These are phyloP conservation scores for Gobiocypris rarus DNA, from an alignment of 2,113 vertebrate genomes.

Conservation along the genomic window DNA sequence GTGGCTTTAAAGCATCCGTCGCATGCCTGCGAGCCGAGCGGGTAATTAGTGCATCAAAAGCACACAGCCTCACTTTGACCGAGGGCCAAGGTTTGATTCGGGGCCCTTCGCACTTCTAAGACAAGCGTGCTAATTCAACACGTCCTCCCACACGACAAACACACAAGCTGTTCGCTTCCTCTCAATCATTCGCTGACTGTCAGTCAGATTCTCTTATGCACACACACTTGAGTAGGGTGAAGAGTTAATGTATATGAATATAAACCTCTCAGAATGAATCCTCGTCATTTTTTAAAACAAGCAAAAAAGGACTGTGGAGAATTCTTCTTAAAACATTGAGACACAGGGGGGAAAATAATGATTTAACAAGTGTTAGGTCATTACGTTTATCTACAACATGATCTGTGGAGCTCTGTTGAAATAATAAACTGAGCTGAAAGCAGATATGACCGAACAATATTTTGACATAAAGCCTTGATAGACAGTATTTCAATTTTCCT, in stretches of 20 bases:
- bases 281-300: slow-evolving; percentile 17
- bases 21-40: slow-evolving; percentile 64
- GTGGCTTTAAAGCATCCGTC: slow-evolving; percentile 64
- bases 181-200: background rate
- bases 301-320: background rate
- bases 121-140: slow-evolving; percentile 73
- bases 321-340: slow-evolving; percentile 10
- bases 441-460: slow-evolving; percentile 16
- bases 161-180: background rate
- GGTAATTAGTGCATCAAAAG: slow-evolving; percentile 69
- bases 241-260: background rate
- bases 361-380: slow-evolving; percentile 33
- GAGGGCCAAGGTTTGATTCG: slow-evolving; percentile 61
- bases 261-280: slow-evolving; percentile 24
- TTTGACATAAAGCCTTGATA: background rate
- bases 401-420: slow-evolving; percentile 12
- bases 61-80: slow-evolving; percentile 64
- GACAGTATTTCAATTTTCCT: background rate
- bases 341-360: background rate
- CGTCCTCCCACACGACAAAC: slow-evolving; percentile 57
- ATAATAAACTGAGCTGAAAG: slow-evolving; percentile 28
- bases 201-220: background rate
- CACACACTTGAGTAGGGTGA: background rate
- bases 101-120: slow-evolving; percentile 64
- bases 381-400: slow-evolving; percentile 16